phyloP scores from a whole-genome alignment of 2,888 invertebrate species.

The Rotaria magnacalcarata region DNA sequence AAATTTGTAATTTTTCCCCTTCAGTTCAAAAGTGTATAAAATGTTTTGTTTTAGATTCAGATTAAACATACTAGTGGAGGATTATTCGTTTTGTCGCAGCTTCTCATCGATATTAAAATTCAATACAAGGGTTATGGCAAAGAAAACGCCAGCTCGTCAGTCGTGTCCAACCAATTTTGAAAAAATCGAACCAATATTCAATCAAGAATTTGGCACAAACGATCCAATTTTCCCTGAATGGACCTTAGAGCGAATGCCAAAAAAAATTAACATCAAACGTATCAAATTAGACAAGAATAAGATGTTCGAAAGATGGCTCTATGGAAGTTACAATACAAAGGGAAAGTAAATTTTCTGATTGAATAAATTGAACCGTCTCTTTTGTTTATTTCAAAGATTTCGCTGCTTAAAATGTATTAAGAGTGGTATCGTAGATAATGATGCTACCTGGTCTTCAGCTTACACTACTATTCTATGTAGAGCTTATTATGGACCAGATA shows the following conservation, averaged over 20 bases:
- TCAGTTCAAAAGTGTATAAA: no score
- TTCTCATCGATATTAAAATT: background rate
- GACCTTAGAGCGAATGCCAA: background rate
- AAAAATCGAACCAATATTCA: background rate
- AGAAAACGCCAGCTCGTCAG: background rate
- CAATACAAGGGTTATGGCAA: background rate
- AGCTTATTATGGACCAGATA: background rate
- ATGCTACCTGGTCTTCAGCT: background rate
- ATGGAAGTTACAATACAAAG: background rate
- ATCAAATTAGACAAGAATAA: background rate
- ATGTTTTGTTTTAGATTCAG: no score
- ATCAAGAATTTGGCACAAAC: background rate
- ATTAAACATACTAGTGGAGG: no score
- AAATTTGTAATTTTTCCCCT: no score
- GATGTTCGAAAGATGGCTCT: background rate
- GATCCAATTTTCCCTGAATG: background rate
- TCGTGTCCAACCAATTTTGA: background rate
- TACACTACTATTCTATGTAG: background rate
- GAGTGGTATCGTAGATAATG: background rate
- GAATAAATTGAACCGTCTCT: background rate
- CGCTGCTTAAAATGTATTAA: background rate
- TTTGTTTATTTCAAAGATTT: background rate
- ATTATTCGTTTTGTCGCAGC: no score
- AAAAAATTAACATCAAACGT: background rate
- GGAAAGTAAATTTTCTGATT: background rate